Base-by-base conservation (phyloP, 2,797 vertebrate genomes). In the Sebastiscus albofasciatus region DNA sequence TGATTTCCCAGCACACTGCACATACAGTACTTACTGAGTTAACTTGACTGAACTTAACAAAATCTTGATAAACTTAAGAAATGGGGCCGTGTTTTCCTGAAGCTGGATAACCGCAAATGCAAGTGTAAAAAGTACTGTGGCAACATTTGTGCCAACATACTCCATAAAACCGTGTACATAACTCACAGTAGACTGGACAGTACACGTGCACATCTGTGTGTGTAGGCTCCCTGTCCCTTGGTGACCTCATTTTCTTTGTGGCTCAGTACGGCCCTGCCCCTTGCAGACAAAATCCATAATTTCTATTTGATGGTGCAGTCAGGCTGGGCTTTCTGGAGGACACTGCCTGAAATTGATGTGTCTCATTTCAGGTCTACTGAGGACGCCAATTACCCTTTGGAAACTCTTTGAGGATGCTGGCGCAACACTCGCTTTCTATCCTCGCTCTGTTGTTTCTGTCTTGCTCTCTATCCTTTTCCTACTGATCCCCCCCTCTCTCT, bases 281-380 rank as follows among this genome's bases (percentile, higher is more conserved):
- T 90, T 91, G 87, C 93, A 95, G 94, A 95, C 94, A 95, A 95
- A 95, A 95, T 95, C 95, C 89, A 96, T 95, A 92, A 95, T 95
- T 94, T 93, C 90, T 94, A 94, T 94, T 94, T 95, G 93, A 95
- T 92, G 92, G 87, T 85, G 91, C 89, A 93, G 91, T 89, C 92
- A 90, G 87, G 78, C 88, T 66, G 79, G 82, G 82, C 91, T 89
- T 94, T 92, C 83, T 82, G 80, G 88, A 94, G 92, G 92, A 94
- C 90, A 91, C 91, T 84, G 91, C 79, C 88, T 93, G 89, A 94
- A 95, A 95, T 94, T 87, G 94, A 95, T 94, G 92, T 79, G 91
- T 94, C 92, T 95, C 91, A 92, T 93, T 94, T 93, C 89, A 90
- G 91, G 89, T 92, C 92, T 84, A 89, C 92, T 92, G 91, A 92